Percentiles rank a stretch among this genome's conserved stretches.
phyloP scores from a whole-genome alignment of 1,140 invertebrate genomes.

The Epicauta chinensis region DNA sequence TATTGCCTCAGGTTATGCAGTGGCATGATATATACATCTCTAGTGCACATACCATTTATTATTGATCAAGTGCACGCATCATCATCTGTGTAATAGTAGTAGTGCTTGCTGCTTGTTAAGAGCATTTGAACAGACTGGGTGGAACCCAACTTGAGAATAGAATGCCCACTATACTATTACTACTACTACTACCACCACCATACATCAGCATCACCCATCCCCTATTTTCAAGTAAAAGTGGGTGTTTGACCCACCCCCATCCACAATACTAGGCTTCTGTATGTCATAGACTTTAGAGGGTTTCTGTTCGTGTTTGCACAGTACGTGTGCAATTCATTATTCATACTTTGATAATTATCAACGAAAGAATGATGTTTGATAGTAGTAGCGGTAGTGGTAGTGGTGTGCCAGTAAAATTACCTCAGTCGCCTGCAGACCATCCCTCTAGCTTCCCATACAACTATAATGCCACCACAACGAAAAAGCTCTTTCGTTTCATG shows the following conservation, averaged over 20 bases:
- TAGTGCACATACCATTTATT: constrained; percentile 3
- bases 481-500: too few relatives aligned
- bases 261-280: constrained; percentile 7
- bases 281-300: constrained; percentile 1
- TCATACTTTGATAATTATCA: constrained; percentile 30
- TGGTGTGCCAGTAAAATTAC: constrained; percentile 9
- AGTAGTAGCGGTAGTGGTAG: too few relatives aligned
- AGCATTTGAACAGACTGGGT: constrained; percentile 12
- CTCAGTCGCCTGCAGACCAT: neutral
- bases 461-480: too few relatives aligned
- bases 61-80: constrained; percentile 12
- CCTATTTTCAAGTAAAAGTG: too few relatives aligned
- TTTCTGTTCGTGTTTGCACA: constrained; percentile 15
- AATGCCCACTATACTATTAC: constrained; percentile 6
- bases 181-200: constrained; percentile 11
- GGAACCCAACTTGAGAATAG: constrained; percentile 1
- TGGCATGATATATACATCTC: too few relatives aligned
- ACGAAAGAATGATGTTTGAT: constrained; percentile 17
- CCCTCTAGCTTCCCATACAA: too few relatives aligned
- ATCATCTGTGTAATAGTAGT: too few relatives aligned
- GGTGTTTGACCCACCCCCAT: too few relatives aligned
- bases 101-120: constrained; percentile 7
- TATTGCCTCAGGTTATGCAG: too few relatives aligned
- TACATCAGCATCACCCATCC: constrained; percentile 3
- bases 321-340: constrained; percentile 29